Conservation (phyloP, 1,140 invertebrate species). For the Octopus bimaculoides region DNA sequence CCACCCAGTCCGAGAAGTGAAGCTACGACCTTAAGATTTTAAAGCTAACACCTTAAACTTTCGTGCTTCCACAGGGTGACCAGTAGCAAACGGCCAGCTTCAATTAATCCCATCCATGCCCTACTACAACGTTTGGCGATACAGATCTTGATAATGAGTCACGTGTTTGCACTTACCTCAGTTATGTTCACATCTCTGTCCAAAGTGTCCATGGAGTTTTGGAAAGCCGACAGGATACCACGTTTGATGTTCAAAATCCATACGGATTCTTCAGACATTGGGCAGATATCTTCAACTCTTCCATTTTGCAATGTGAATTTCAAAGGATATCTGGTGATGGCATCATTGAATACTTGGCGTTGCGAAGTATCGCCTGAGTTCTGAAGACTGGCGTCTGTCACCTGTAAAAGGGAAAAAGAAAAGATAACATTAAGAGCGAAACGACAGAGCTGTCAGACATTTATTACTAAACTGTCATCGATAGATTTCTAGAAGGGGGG, state of each 20-base stretch:
- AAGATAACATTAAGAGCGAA: no score
- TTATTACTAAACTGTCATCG: no score
- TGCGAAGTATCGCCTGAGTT: slow-evolving; percentile 14
- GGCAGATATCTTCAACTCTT: slow-evolving; percentile 56
- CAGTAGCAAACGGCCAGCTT: background rate
- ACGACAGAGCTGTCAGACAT: no score
- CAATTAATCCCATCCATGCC: background rate
- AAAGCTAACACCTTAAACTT: no score
- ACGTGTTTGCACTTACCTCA: slow-evolving; percentile 26
- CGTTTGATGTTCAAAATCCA: slow-evolving; percentile 86
- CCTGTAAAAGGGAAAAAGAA: background rate
- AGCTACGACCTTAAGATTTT: no score
- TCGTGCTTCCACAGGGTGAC: no score
- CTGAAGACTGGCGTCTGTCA: slow-evolving; percentile 26
- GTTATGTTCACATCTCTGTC: slow-evolving; percentile 70
- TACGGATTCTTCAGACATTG: slow-evolving; percentile 63
- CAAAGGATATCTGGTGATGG: slow-evolving; percentile 58
- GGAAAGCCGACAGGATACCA: slow-evolving; percentile 79
- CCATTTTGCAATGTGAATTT: slow-evolving; percentile 61
- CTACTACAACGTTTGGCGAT: background rate
- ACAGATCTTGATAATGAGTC: no score
- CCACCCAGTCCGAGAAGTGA: no score
- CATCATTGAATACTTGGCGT: slow-evolving; percentile 20
- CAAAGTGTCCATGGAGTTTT: slow-evolving; percentile 81
- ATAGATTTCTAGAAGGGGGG: no score